Conservation (phyloP, 53 echinoderm and acorn worm species). For the Antedon mediterranea region DNA sequence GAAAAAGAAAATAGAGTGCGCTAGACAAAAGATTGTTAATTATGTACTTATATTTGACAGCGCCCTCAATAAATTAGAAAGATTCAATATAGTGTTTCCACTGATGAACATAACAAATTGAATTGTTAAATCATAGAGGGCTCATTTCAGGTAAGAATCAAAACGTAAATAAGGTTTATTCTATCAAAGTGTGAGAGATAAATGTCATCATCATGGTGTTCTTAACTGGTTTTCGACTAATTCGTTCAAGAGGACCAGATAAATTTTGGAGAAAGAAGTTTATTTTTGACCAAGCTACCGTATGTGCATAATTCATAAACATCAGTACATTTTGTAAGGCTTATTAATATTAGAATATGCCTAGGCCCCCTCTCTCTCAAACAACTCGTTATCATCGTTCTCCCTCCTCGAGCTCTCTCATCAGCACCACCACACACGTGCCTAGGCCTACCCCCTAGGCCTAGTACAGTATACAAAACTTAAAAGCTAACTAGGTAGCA, state of each 20-base stretch:
- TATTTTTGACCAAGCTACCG: constrained; percentile 44
- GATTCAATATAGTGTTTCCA: too few relatives aligned
- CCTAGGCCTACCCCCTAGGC: neutral
- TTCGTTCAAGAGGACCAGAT: constrained; percentile 29
- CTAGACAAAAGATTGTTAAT: neutral
- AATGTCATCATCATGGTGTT: constrained; percentile 31
- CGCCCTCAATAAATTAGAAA: too few relatives aligned
- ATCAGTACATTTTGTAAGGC: too few relatives aligned
- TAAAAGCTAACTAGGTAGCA: neutral
- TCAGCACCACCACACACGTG: too few relatives aligned
- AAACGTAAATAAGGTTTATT: too few relatives aligned
- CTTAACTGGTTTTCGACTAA: constrained; percentile 16
- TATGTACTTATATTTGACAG: neutral
- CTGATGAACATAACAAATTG: too few relatives aligned
- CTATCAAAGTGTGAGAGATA: too few relatives aligned
- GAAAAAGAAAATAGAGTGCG: neutral
- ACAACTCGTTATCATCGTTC: too few relatives aligned
- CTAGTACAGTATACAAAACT: neutral
- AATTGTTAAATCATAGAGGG: too few relatives aligned
- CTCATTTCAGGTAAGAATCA: too few relatives aligned
- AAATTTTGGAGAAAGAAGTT: constrained; percentile 54
- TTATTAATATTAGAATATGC: too few relatives aligned
- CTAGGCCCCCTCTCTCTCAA: neutral
- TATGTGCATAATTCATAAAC: constrained; percentile 11
- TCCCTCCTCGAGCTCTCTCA: too few relatives aligned